Percentiles rank a stretch among this genome's conserved stretches.
Conservation (phyloP, 23 tunicate species). For the Styela clava region DNA sequence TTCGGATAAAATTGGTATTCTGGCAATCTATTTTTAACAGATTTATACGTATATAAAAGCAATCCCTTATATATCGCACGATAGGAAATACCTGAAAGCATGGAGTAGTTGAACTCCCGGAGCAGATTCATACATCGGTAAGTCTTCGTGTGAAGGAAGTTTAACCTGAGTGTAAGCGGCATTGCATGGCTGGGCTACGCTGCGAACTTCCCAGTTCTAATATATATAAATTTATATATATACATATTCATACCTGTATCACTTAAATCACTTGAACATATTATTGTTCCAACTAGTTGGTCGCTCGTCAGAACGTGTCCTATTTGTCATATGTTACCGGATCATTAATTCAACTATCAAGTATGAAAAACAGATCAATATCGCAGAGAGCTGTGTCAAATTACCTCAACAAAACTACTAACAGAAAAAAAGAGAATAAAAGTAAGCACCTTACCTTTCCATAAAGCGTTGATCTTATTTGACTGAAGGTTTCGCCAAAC, state of each 20-base stretch:
- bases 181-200: background rate
- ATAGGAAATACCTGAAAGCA: slow-evolving; percentile 16
- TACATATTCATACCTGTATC: background rate
- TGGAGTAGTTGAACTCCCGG: slow-evolving; percentile 34
- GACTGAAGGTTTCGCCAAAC: background rate
- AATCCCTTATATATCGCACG: too few species aligned
- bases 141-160: slow-evolving; percentile 48
- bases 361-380: too few species aligned
- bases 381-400: too few species aligned
- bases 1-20: background rate
- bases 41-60: too few species aligned
- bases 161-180: slow-evolving; percentile 29
- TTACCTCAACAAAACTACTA: background rate
- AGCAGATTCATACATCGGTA: slow-evolving; percentile 20
- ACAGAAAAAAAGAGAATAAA: background rate
- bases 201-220: slow-evolving; percentile 6
- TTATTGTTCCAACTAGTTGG: background rate
- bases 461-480: background rate
- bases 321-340: too few species aligned
- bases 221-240: background rate
- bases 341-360: too few species aligned
- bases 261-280: background rate
- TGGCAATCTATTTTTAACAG: background rate
- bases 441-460: background rate
- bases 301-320: too few species aligned